A percentile compares a stretch with the other conserved stretches of the same genome.
phyloP scores from a whole-genome alignment of 53 echinoderm and acorn worm species.

The Actinopyga echinites region DNA sequence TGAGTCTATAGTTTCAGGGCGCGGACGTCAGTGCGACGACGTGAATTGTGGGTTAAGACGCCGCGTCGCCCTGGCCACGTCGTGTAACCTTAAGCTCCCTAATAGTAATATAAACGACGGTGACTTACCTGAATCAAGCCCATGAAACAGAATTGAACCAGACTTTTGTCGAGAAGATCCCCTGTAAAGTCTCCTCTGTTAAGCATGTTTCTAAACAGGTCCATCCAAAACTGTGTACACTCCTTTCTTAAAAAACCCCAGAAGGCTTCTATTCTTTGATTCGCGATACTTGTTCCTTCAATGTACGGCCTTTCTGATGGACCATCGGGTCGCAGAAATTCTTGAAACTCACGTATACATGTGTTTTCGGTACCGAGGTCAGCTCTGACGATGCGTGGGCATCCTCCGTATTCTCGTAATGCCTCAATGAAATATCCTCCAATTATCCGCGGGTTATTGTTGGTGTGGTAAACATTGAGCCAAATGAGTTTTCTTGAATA shows the following conservation, averaged over 20 bases:
- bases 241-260: conserved; percentile 48
- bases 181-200: conserved; percentile 56
- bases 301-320: conserved; percentile 5
- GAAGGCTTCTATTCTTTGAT: conserved; percentile 60
- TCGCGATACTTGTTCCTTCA: conserved; percentile 45
- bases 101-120: no score
- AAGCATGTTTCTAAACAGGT: conserved; percentile 37
- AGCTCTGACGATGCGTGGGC: conserved; percentile 49
- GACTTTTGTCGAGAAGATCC: conserved; percentile 58
- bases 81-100: no score
- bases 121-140: conserved; percentile 58
- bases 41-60: no score
- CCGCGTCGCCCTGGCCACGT: no score
- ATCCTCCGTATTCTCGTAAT: conserved; percentile 21
- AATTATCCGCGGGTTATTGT: conserved; percentile 48
- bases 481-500: conserved; percentile 65
- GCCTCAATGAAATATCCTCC: conserved; percentile 59
- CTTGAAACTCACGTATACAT: conserved; percentile 43
- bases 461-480: conserved; percentile 65
- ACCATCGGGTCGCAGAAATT: conserved; percentile 5
- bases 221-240: conserved; percentile 63
- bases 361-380: conserved; percentile 66
- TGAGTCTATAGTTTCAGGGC: no score
- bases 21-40: no score
- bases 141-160: conserved; percentile 65